Conservation (phyloP, 53 echinoderm and acorn worm species). For the Antedon mediterranea region DNA sequence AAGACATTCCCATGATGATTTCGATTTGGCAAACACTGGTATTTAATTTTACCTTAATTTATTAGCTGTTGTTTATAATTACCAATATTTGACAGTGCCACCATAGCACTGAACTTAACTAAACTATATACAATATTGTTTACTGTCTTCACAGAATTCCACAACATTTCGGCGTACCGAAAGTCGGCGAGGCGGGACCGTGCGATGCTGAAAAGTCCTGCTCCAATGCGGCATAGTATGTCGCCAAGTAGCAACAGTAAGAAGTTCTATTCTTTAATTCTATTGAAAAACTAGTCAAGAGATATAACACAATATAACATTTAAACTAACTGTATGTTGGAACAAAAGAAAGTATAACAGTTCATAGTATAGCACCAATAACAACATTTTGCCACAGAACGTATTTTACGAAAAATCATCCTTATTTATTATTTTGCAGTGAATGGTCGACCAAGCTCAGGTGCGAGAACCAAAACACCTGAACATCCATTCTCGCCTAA, state of each 20-base stretch:
- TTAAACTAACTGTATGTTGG: too few species aligned
- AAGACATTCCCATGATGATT: conserved; percentile 83
- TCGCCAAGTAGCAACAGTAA: conserved; percentile 3
- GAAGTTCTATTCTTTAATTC: too few species aligned
- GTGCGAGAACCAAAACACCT: not conserved
- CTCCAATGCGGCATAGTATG: conserved; percentile 13
- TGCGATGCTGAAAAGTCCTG: conserved; percentile 72
- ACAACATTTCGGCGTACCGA: conserved; percentile 64
- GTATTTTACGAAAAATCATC: too few species aligned
- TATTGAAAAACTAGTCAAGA: too few species aligned
- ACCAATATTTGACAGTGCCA: too few species aligned
- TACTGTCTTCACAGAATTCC: conserved; percentile 37
- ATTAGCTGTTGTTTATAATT: too few species aligned
- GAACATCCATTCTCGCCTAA: not conserved
- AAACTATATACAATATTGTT: not conserved
- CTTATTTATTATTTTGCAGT: not conserved
- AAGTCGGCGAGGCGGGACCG: conserved; percentile 42
- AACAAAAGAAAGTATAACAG: too few species aligned
- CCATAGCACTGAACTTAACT: too few species aligned
- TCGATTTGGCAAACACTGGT: conserved; percentile 80
- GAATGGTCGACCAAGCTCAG: not conserved
- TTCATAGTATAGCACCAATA: too few species aligned
- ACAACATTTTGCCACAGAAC: too few species aligned
- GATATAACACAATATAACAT: too few species aligned
- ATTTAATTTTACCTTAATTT: not conserved